Percentiles rank a stretch among this genome's conserved stretches.
These are phyloP conservation scores for Podabrus alpinus DNA, from an alignment of 2,888 invertebrate genomes.

Conservation along the genomic window DNA sequence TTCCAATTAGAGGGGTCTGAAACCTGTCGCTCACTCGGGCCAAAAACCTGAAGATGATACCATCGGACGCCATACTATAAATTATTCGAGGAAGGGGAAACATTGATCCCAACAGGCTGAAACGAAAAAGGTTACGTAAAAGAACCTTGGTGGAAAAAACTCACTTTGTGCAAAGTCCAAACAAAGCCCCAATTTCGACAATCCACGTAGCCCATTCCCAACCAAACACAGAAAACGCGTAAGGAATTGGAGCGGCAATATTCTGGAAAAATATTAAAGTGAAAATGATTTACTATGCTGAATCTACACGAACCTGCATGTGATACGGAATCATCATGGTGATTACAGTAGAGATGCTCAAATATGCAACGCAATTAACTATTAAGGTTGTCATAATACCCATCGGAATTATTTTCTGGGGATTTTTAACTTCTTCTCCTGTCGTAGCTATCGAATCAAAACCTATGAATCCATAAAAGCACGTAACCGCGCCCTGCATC, in stretches of 20 bases:
- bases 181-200: constrained; percentile 83
- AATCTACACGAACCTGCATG: background rate
- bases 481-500: background rate
- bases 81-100: constrained; percentile 85
- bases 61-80: constrained; percentile 88
- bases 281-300: no score
- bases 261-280: no score
- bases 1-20: constrained; percentile 79
- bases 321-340: background rate
- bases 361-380: background rate
- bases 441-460: background rate
- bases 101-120: constrained; percentile 80
- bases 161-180: constrained; percentile 84
- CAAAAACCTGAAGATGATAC: constrained; percentile 77
- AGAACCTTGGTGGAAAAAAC: constrained; percentile 77
- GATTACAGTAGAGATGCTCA: background rate
- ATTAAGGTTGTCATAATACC: background rate
- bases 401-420: background rate
- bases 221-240: constrained; percentile 73
- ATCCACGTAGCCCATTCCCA: constrained; percentile 82
- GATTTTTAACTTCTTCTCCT: background rate
- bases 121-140: constrained; percentile 76
- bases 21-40: constrained; percentile 74
- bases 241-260: constrained; percentile 77
- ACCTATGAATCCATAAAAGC: background rate